Conservation (phyloP, 2,113 vertebrate genomes). For the Erinaceus europaeus region DNA sequence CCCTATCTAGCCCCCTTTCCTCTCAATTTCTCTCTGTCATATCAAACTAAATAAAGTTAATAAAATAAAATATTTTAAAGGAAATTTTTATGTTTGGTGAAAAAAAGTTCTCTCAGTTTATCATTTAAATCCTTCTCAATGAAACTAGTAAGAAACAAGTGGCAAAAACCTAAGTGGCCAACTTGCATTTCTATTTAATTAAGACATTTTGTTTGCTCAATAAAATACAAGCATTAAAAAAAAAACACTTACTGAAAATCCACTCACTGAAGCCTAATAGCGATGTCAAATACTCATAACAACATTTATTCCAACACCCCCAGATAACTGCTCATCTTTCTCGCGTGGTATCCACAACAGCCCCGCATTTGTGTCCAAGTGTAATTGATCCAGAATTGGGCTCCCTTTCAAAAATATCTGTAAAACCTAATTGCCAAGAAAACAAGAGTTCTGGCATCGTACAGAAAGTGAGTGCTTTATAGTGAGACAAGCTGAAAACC, state of each 20-base stretch:
- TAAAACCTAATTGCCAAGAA: constrained; percentile 75
- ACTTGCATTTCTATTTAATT: constrained; percentile 69
- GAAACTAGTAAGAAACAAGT: constrained; percentile 20
- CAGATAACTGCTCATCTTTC: constrained; percentile 72
- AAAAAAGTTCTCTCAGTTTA: background rate
- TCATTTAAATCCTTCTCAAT: background rate
- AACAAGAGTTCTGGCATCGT: constrained; percentile 67
- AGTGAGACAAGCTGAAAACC: constrained; percentile 38
- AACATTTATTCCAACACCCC: constrained; percentile 67
- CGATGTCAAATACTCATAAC: constrained; percentile 69
- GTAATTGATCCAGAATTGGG: constrained; percentile 76
- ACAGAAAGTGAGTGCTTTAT: constrained; percentile 60
- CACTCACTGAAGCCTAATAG: constrained; percentile 72
- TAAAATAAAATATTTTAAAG: too few relatives aligned
- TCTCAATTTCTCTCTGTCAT: too few relatives aligned
- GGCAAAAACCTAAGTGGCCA: constrained; percentile 50
- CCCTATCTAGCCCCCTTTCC: too few relatives aligned
- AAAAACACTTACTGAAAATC: constrained; percentile 71
- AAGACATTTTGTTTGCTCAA: constrained; percentile 72
- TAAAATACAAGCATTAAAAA: constrained; percentile 46
- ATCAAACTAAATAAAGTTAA: too few relatives aligned
- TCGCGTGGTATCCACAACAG: constrained; percentile 69
- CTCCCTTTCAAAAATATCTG: constrained; percentile 74
- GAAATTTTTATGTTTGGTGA: too few relatives aligned
- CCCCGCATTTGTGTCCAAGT: constrained; percentile 64